Percentiles rank a stretch among this genome's conserved stretches.
phyloP scores from a whole-genome alignment of 1,140 invertebrate species.

The Acromyrmex charruanus region DNA sequence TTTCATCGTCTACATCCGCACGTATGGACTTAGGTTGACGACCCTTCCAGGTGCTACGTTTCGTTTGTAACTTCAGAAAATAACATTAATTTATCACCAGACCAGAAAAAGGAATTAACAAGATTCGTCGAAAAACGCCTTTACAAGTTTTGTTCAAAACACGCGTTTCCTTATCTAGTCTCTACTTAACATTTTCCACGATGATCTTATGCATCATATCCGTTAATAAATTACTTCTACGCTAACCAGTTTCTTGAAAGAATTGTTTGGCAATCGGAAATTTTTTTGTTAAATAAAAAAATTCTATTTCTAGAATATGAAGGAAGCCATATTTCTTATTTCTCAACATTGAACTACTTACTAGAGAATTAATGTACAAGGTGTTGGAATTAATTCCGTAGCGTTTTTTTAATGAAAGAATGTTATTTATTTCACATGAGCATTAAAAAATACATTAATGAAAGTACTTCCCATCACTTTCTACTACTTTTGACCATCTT shows the following conservation, averaged over 20 bases:
- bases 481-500: too few relatives aligned
- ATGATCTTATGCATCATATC: conserved; percentile 8
- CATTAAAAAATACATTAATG: too few relatives aligned
- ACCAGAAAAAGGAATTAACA: background rate
- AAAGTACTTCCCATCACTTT: too few relatives aligned
- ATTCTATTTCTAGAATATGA: background rate
- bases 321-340: background rate
- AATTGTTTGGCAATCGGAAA: conserved; percentile 36
- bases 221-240: conserved; percentile 26
- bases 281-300: background rate
- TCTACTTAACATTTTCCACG: background rate
- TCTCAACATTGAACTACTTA: background rate
- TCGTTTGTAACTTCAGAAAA: conserved; percentile 64
- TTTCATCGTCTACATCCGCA: conserved; percentile 31
- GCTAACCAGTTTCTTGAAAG: conserved; percentile 50
- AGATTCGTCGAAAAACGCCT: background rate
- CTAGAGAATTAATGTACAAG: background rate
- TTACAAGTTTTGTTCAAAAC: conserved; percentile 58
- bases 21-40: background rate
- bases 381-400: too few relatives aligned
- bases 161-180: background rate
- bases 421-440: too few relatives aligned
- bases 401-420: too few relatives aligned
- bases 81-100: conserved; percentile 23
- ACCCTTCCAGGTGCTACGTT: conserved; percentile 33